Evolutionary conservation across 2,797 vertebrate genomes (phyloP), one percentile per base, ranked within the genome.

Genomic region (Myoxocephalus aenaeus): DNA sequence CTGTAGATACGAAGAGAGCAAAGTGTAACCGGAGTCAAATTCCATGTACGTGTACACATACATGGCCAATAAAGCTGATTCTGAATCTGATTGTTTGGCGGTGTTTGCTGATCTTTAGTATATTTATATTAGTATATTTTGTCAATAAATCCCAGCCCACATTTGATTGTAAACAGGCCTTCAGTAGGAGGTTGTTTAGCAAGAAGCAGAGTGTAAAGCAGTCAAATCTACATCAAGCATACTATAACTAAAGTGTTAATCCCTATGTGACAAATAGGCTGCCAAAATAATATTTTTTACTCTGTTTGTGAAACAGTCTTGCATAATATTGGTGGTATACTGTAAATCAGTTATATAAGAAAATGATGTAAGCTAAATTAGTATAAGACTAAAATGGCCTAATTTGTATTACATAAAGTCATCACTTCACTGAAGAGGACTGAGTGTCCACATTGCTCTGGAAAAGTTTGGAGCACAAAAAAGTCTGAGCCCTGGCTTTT

Each of bases 351-450:
- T 63, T 4, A 54, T 17, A 36, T 57, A n/a, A 56, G 12, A 48
- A n/a, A 46, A 59, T 29, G 18, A 9, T 44, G 5, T 38, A 4
- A 63, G 50, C 22, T 32, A 46, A 57, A 22, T 65, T n/a, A 46
- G 22, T n/a, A n/a, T 22, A 22, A 44, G 70, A 62, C 1, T 14
- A 70, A 69, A 80, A 27, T 69, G 15, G 18, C 8, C 53, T 65
- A 54, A 61, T 64, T 62, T 63, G 18, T 51, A 18, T 48, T 18
- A 20, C 40, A 70, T 61, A 57, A 78, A 63, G 17, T 46, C 6
- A 36, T 73, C 11, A 46, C 40, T 40, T 65, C 27, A 15, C 22
- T 64, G 44, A 66, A 27, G 32, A 20, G 7, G 18, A 8, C 18
- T n/a, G 46, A 48, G 48, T 51, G n/a, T n/a, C 20, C 20, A 51